These are phyloP conservation scores for Andrena dorsata DNA, from an alignment of 2,888 invertebrate genomes.

Conservation along the genomic window DNA sequence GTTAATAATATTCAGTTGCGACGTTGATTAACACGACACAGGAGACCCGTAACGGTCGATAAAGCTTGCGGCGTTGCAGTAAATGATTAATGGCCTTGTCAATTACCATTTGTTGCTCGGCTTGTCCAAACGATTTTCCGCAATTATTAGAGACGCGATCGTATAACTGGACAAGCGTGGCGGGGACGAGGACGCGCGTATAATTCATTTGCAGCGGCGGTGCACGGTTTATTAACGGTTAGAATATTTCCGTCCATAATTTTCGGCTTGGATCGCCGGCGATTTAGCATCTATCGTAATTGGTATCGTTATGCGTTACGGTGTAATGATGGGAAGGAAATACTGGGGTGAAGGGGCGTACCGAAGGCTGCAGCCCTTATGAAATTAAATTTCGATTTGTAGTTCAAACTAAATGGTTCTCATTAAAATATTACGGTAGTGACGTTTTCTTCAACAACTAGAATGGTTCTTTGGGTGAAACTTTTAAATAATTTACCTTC, in stretches of 20 bases:
- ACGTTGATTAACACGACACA: conserved; percentile 73
- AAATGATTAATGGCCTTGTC: conserved; percentile 79
- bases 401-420: too few relatives aligned
- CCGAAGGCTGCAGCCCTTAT: background rate
- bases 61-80: conserved; percentile 66
- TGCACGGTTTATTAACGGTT: conserved; percentile 62
- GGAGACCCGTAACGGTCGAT: conserved; percentile 71
- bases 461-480: too few relatives aligned
- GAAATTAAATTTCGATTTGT: background rate
- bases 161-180: conserved; percentile 38
- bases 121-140: conserved; percentile 73
- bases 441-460: too few relatives aligned
- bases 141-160: conserved; percentile 66
- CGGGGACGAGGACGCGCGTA: conserved; percentile 37
- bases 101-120: conserved; percentile 74
- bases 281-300: conserved; percentile 36
- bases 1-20: conserved; percentile 53
- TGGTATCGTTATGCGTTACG: conserved; percentile 25
- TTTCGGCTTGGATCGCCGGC: conserved; percentile 32
- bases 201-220: conserved; percentile 55
- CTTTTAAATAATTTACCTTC: too few relatives aligned
- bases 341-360: background rate
- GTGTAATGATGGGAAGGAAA: conserved; percentile 21
- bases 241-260: conserved; percentile 58
- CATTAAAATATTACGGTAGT: too few relatives aligned